phyloP scores from a whole-genome alignment of 2,888 invertebrate species.

The Dioctria linearis region DNA sequence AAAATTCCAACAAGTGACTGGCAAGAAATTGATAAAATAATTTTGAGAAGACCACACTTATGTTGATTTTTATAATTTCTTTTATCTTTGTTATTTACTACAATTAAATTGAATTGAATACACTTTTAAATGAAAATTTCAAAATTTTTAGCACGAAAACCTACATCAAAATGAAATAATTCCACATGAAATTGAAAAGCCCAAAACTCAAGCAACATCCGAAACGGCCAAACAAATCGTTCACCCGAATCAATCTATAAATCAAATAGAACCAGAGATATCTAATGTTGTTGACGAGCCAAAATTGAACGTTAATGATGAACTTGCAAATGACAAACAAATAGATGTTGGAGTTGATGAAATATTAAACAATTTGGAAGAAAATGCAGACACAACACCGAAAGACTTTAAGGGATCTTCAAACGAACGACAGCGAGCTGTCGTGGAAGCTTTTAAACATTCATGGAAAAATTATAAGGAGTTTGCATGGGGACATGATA shows the following conservation, averaged over 20 bases:
- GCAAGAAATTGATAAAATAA: no score
- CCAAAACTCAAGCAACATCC: not conserved
- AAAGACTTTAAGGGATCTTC: conserved; percentile 77
- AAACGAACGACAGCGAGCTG: conserved; percentile 86
- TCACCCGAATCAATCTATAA: conserved; percentile 55
- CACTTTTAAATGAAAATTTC: not conserved
- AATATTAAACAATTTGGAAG: conserved; percentile 64
- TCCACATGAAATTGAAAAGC: not conserved
- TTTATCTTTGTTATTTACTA: no score
- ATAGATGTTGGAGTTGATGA: conserved; percentile 62
- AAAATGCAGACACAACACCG: conserved; percentile 62
- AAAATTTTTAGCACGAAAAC: not conserved
- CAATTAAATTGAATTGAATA: not conserved
- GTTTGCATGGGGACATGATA: conserved; percentile 98
- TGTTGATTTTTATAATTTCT: no score
- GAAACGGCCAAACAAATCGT: conserved; percentile 31
- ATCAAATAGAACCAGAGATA: conserved; percentile 58
- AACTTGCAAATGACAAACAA: conserved; percentile 58
- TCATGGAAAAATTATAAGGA: conserved; percentile 96
- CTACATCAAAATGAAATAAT: conserved; percentile 1
- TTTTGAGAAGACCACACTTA: no score
- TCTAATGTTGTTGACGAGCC: conserved; percentile 59
- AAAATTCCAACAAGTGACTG: no score
- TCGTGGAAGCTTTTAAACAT: conserved; percentile 91
- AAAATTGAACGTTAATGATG: conserved; percentile 57